phyloP scores from a whole-genome alignment of 2,888 invertebrate species.

The Oligia strigilis region DNA sequence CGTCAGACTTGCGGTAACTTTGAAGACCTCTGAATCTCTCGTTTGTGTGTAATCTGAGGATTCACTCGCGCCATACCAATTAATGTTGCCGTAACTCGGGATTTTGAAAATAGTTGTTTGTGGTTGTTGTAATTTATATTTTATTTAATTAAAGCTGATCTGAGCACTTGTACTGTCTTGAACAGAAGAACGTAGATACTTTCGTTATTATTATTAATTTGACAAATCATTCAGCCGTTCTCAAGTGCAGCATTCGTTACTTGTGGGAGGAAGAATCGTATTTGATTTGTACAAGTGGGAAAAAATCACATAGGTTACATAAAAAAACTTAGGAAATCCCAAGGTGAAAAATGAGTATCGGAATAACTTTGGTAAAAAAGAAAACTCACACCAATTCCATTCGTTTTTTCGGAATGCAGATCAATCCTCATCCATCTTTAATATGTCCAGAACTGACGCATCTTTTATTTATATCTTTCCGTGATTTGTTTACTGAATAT shows the following conservation, averaged over 20 bases:
- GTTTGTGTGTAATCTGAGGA: conserved; percentile 69
- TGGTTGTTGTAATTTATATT: conserved; percentile 25
- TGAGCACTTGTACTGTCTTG: neutral
- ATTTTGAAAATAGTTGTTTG: conserved; percentile 32
- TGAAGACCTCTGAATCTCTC: conserved; percentile 68
- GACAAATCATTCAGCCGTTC: neutral
- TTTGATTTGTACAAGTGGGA: neutral
- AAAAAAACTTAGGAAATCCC: neutral
- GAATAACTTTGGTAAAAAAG: neutral
- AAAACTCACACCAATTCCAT: neutral
- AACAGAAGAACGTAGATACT: neutral
- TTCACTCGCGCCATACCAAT: conserved; percentile 64
- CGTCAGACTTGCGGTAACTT: conserved; percentile 70
- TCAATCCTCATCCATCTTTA: conserved; percentile 37
- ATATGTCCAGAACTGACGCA: conserved; percentile 3
- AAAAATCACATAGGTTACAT: neutral
- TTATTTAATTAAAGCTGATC: conserved; percentile 1
- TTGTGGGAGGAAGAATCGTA: neutral
- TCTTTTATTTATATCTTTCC: conserved; percentile 1
- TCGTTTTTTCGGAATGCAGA: conserved; percentile 24
- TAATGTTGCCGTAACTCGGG: conserved; percentile 50
- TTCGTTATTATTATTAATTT: neutral
- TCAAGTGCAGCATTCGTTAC: neutral
- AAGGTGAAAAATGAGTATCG: neutral
- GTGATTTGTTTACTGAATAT: neutral